Evolutionary conservation across 2,113 vertebrate genomes (phyloP).

Genomic region (Progne subis): DNA sequence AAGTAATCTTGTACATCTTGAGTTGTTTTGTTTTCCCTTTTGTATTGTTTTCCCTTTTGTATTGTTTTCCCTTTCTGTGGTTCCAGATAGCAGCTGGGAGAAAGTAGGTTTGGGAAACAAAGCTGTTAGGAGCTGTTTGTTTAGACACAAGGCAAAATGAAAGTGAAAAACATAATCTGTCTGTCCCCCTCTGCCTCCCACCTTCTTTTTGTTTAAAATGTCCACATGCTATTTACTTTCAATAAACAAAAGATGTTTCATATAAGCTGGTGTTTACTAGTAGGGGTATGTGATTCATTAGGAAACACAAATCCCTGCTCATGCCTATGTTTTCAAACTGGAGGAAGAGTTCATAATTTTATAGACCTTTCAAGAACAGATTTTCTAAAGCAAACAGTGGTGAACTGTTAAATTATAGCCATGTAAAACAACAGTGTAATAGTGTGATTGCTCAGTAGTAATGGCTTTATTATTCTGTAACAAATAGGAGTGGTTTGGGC

Average conservation of each 20-base stretch:
- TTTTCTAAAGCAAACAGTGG: slow-evolving; percentile 56
- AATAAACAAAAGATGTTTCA: slow-evolving; percentile 61
- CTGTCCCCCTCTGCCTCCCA: slow-evolving; percentile 19
- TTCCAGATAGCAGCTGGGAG: slow-evolving; percentile 51
- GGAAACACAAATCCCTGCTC: background rate
- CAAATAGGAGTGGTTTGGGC: slow-evolving; percentile 3
- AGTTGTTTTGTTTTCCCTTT: slow-evolving; percentile 3
- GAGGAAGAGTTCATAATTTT: slow-evolving; percentile 37
- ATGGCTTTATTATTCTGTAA: slow-evolving; percentile 15
- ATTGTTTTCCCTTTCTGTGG: slow-evolving; percentile 16
- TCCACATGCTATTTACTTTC: slow-evolving; percentile 33
- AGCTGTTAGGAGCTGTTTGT: slow-evolving; percentile 56
- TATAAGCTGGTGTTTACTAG: slow-evolving; percentile 15
- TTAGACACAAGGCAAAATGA: slow-evolving; percentile 55
- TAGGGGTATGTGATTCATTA: background rate
- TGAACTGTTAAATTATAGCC: slow-evolving; percentile 15
- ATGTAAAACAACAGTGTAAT: background rate
- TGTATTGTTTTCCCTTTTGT: slow-evolving; percentile 9
- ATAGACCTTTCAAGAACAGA: slow-evolving; percentile 34
- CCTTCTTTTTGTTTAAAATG: slow-evolving; percentile 63
- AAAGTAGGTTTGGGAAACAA: slow-evolving; percentile 63
- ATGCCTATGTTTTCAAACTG: background rate
- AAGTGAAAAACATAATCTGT: slow-evolving; percentile 63
- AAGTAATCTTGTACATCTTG: background rate
- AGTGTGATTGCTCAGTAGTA: background rate